These are phyloP conservation scores for Aphidius ervi DNA, from an alignment of 1,140 invertebrate species.

Conservation along the genomic window DNA sequence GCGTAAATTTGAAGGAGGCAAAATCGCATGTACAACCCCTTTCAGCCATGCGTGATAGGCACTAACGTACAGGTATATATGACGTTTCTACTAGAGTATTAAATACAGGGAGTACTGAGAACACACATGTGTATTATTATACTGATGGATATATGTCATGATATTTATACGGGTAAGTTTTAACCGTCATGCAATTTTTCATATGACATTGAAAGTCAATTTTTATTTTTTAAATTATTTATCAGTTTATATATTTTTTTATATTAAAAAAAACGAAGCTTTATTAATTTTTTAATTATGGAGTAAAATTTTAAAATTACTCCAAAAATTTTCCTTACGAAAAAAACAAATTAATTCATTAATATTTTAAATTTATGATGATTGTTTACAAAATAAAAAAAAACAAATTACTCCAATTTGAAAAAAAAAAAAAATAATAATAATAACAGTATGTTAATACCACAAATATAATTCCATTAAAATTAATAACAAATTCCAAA, in stretches of 20 bases:
- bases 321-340: no score
- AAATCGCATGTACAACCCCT: conserved; percentile 24
- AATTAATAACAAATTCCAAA: no score
- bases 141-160: conserved; percentile 9
- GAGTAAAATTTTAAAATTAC: no score
- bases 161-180: conserved; percentile 2
- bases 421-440: no score
- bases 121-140: conserved; percentile 6
- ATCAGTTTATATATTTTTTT: background rate
- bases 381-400: no score
- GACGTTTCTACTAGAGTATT: conserved; percentile 10
- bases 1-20: background rate
- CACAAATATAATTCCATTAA: no score
- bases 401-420: no score
- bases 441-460: no score
- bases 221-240: background rate
- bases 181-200: background rate
- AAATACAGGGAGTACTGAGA: conserved; percentile 8
- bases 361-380: no score
- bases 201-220: background rate
- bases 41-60: conserved; percentile 32
- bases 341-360: no score
- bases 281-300: no score
- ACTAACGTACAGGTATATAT: conserved; percentile 26
- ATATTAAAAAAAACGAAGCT: no score